Evolutionary conservation across 2,797 vertebrate species (phyloP).

Genomic region (Ctenopoma multispine): DNA sequence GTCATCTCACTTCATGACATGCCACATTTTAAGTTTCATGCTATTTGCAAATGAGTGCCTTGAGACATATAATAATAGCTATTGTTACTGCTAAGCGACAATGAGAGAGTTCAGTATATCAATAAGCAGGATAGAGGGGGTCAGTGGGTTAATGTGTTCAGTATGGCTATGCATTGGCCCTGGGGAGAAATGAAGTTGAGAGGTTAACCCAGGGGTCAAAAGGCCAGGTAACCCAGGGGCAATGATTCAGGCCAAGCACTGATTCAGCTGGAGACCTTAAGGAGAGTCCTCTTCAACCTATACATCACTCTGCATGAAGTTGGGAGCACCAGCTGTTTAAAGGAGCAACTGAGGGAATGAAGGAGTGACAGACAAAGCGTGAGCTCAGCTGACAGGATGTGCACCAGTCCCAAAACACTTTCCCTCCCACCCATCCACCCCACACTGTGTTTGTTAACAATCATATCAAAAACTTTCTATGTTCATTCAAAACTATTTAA

Average conservation of each 20-base stretch:
- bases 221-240: conserved; percentile 65
- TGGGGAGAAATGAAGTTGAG: conserved; percentile 73
- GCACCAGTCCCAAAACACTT: conserved; percentile 61
- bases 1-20: conserved; percentile 10
- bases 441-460: conserved; percentile 55
- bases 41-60: conserved; percentile 29
- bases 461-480: conserved; percentile 20
- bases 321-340: conserved; percentile 67
- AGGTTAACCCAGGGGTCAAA: conserved; percentile 67
- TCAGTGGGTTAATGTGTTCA: conserved; percentile 79
- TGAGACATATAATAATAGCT: conserved; percentile 24
- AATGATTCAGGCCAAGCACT: conserved; percentile 56
- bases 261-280: conserved; percentile 74
- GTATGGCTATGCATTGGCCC: conserved; percentile 68
- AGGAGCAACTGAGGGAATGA: conserved; percentile 25
- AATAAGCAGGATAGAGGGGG: conserved; percentile 48
- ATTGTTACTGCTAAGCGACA: conserved; percentile 41
- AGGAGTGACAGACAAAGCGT: conserved; percentile 33
- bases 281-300: conserved; percentile 62
- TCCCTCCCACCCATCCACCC: conserved; percentile 52
- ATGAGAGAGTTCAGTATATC: conserved; percentile 50
- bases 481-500: conserved; percentile 29
- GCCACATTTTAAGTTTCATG: not conserved
- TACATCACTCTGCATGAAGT: conserved; percentile 61
- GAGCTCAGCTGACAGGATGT: conserved; percentile 78